A percentile compares a stretch with the other conserved stretches of the same genome.
These are phyloP conservation scores for Cyaniris semiargus DNA, from an alignment of 2,888 invertebrate genomes.

Conservation along the genomic window DNA sequence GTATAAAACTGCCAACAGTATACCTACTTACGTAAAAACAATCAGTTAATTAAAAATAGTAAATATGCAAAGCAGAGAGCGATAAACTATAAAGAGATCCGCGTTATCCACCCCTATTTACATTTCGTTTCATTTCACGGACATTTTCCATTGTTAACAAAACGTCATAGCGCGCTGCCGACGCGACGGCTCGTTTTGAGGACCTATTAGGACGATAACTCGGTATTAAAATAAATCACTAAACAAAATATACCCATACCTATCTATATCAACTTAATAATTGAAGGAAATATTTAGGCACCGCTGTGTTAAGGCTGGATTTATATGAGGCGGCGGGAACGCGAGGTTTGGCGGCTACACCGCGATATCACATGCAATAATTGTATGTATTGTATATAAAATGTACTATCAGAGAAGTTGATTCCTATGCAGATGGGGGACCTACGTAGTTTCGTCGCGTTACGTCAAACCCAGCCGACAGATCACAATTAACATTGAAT, in stretches of 20 bases:
- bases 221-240: neutral
- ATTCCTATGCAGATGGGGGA: too few species aligned
- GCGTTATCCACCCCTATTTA: slow-evolving; percentile 29
- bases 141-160: slow-evolving; percentile 28
- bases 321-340: too few species aligned
- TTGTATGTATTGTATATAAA: too few species aligned
- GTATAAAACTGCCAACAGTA: neutral
- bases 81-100: slow-evolving; percentile 16
- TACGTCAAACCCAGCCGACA: too few species aligned
- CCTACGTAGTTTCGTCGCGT: too few species aligned
- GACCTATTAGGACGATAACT: slow-evolving; percentile 51
- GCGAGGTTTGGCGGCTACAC: too few species aligned
- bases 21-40: neutral
- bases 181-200: slow-evolving; percentile 36
- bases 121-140: slow-evolving; percentile 28
- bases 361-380: too few species aligned
- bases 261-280: neutral
- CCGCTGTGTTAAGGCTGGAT: too few species aligned
- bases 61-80: slow-evolving; percentile 5
- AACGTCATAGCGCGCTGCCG: slow-evolving; percentile 13
- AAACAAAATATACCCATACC: neutral
- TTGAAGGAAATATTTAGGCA: too few species aligned
- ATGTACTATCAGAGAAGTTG: too few species aligned
- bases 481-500: too few species aligned
- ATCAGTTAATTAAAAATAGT: slow-evolving; percentile 24